phyloP scores from a whole-genome alignment of 2,888 invertebrate genomes.

The Cephonodes hylas region DNA sequence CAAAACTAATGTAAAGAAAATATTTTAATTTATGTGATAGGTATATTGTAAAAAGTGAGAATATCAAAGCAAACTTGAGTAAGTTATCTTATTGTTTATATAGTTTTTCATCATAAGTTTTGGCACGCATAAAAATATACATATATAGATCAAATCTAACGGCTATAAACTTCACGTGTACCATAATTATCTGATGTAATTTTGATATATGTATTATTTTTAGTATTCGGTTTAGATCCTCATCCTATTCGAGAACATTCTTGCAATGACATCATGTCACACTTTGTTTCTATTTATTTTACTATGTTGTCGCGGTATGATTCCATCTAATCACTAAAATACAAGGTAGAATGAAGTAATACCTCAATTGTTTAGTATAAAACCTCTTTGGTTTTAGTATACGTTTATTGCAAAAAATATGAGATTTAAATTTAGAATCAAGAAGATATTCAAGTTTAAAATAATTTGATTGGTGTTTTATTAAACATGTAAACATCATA shows the following conservation, averaged over 20 bases:
- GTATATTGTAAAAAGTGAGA: too few relatives aligned
- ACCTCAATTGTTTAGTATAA: too few relatives aligned
- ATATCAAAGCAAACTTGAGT: too few relatives aligned
- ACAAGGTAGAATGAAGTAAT: too few relatives aligned
- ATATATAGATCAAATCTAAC: neutral
- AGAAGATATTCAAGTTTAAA: neutral
- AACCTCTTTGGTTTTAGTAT: too few relatives aligned
- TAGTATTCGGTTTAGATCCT: neutral
- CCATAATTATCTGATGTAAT: neutral
- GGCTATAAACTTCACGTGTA: neutral
- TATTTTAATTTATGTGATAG: too few relatives aligned
- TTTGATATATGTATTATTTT: neutral
- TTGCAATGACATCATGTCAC: neutral
- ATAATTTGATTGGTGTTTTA: too few relatives aligned
- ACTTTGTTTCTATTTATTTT: neutral
- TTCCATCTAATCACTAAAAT: neutral
- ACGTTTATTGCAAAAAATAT: neutral
- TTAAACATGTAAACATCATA: too few relatives aligned
- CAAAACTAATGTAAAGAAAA: too few relatives aligned
- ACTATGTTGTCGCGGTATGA: neutral
- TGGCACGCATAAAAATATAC: neutral
- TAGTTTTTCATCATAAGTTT: neutral
- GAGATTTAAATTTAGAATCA: neutral
- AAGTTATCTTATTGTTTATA: neutral
- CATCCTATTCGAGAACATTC: neutral